Percentiles rank a stretch among this genome's conserved stretches.
These are phyloP conservation scores for Thermophis baileyi DNA, from an alignment of 2,113 vertebrate genomes.

Conservation along the genomic window DNA sequence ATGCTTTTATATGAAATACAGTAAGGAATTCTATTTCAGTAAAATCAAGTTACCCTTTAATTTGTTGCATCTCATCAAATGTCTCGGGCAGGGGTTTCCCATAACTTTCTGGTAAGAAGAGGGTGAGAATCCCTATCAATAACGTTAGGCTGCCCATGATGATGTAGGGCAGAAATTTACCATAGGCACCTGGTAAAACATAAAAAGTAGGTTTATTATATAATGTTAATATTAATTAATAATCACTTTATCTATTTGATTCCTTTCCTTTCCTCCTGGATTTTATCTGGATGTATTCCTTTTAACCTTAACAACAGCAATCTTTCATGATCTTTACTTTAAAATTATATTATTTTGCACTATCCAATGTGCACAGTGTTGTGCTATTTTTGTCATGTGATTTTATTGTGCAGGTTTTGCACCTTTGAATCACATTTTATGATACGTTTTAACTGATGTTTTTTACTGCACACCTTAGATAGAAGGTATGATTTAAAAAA, in stretches of 20 bases:
- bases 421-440: background rate
- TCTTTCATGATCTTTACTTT: background rate
- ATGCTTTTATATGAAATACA: background rate
- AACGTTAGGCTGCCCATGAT: constrained; percentile 83
- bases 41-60: constrained; percentile 74
- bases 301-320: background rate
- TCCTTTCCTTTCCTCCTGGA: background rate
- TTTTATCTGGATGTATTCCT: background rate
- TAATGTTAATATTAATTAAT: accelerated
- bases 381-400: background rate
- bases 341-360: background rate
- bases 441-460: too few relatives aligned
- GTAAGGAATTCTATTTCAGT: background rate
- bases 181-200: constrained; percentile 72
- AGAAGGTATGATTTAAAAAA: background rate
- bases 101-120: constrained; percentile 80
- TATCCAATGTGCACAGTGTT: background rate
- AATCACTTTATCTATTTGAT: background rate
- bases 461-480: background rate
- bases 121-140: constrained; percentile 72
- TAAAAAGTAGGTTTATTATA: background rate
- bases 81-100: constrained; percentile 77
- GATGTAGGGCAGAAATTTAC: constrained; percentile 78
- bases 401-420: background rate
- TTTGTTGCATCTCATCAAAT: constrained; percentile 77